Evolutionary conservation across 1,140 invertebrate genomes (phyloP), one percentile per base, ranked within the genome.

Genomic region (Onthophagus taurus): DNA sequence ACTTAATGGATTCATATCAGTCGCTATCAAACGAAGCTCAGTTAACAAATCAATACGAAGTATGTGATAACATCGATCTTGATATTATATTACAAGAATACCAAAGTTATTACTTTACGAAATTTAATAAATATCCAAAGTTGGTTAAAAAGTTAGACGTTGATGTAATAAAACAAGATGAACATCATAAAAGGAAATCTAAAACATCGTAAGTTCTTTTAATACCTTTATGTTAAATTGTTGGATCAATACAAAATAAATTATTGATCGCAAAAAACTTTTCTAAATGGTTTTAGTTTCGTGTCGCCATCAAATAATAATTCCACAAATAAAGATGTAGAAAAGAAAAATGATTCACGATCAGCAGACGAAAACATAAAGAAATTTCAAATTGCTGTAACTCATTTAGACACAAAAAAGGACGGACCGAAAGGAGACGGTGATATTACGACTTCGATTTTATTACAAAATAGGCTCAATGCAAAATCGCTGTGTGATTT

Each of bases 41-140:
- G 13, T 67, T 90, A 16, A 57, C 72, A 1, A 63, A 74, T 1
- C 72, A 76, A 20, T 81, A 80, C 65, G 70, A 79, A 55, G 72
- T 94, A 1, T 95, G 91, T 66, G 91, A 96, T 53, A 95, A 95
- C 53, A 79, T 95, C 42, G 87, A 94, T 60, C 66, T 96, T 48
- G 80, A 86, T 41, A 83, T 81, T 12, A 84, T 97, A 44, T 65
- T 95, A 31, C 76, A 88, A 67, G 89, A 95, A 52, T 96, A 87
- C 63, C 83, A 83, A 50, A 82, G 81, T 37, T 95, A 87, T 69
- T 91, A 89, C 64, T 77, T 79, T 52, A 68, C 85, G 13, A 80
- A 87, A 54, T 94, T 89, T 64, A 81, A 86, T 59, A 88, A 85
- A 63, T 80, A 86, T 60, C 90, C 91, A 0, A 81, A 78, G 59